These are phyloP conservation scores for Idaea biselata DNA, from an alignment of 2,888 invertebrate species.

Conservation along the genomic window DNA sequence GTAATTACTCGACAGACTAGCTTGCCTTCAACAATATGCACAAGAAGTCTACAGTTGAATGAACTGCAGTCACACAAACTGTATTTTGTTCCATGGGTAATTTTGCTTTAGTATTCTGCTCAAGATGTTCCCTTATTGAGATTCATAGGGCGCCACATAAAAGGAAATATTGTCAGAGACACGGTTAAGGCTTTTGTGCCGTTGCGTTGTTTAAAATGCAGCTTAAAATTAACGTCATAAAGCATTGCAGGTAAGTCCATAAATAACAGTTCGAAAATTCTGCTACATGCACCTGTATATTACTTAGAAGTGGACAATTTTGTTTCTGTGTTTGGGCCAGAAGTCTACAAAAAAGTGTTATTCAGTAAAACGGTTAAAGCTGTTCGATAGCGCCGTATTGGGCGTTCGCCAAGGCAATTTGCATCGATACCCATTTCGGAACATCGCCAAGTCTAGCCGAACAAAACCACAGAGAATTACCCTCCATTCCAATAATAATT, in stretches of 20 bases:
- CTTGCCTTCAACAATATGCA: background rate
- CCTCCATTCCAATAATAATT: slow-evolving; percentile 81
- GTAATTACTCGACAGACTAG: background rate
- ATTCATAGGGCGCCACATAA: slow-evolving; percentile 74
- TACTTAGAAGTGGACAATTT: background rate
- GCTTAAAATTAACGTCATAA: background rate
- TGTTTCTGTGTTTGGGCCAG: slow-evolving; percentile 39
- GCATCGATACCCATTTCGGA: slow-evolving; percentile 81
- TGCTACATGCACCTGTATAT: background rate
- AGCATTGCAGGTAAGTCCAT: background rate
- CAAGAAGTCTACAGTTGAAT: slow-evolving; percentile 53
- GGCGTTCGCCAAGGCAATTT: slow-evolving; percentile 80
- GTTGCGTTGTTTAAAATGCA: slow-evolving; percentile 5
- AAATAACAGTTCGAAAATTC: background rate
- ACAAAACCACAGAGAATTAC: slow-evolving; percentile 80
- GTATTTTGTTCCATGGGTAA: slow-evolving; percentile 51
- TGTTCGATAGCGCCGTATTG: slow-evolving; percentile 70
- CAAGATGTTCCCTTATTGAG: slow-evolving; percentile 69
- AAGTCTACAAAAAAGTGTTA: slow-evolving; percentile 59
- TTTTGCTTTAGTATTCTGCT: slow-evolving; percentile 67
- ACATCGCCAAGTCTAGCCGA: slow-evolving; percentile 81
- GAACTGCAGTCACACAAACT: slow-evolving; percentile 42
- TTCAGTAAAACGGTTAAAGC: slow-evolving; percentile 48
- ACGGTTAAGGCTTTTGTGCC: slow-evolving; percentile 24
- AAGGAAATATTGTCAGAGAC: slow-evolving; percentile 71